These are phyloP conservation scores for Oryctolagus cuniculus DNA, from an alignment of 2,113 vertebrate species.

Conservation along the genomic window mOryCun1.1 NC_091432.1:112887501-112888000, in stretches of 20 bases:
- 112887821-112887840: conserved; percentile 6
- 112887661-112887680: too few species aligned
- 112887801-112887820: not conserved
- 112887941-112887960: conserved; percentile 4
- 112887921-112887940: not conserved
- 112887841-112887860: not conserved
- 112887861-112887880: not conserved
- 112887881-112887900: conserved; percentile 21
- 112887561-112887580: too few species aligned
- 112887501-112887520: too few species aligned
- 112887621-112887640: too few species aligned
- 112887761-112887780: not conserved
- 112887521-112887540: too few species aligned
- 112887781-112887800: conserved; percentile 29
- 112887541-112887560: too few species aligned
- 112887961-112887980: not conserved
- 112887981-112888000: too few species aligned
- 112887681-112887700: not conserved
- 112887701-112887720: conserved; percentile 20
- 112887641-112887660: too few species aligned
- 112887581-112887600: too few species aligned
- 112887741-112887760: conserved; percentile 1
- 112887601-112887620: too few species aligned
- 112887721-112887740: conserved; percentile 44
- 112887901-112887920: not conserved